phyloP scores from a whole-genome alignment of 2,888 invertebrate genomes.

The Sarcophaga carnaria region DNA sequence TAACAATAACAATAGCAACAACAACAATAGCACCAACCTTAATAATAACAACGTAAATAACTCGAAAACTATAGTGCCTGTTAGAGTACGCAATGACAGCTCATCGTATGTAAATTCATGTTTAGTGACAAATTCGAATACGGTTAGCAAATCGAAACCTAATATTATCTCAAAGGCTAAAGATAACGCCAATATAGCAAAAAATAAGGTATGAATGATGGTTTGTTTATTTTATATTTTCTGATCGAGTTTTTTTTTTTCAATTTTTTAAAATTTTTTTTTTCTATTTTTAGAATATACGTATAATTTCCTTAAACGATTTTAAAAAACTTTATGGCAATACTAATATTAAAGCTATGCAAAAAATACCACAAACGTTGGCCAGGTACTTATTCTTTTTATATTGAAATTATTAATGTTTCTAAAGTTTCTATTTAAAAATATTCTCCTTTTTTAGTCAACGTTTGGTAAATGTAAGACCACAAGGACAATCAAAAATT shows the following conservation, averaged over 20 bases:
- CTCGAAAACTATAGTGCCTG: conserved; percentile 62
- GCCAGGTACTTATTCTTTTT: conserved; percentile 73
- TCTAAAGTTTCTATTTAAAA: not conserved
- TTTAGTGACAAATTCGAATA: conserved; percentile 38
- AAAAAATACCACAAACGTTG: conserved; percentile 76
- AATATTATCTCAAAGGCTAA: conserved; percentile 73
- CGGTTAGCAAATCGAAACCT: conserved; percentile 70
- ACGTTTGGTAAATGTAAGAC: conserved; percentile 73
- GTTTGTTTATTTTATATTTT: not conserved
- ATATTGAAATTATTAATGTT: not conserved
- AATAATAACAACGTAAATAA: conserved; percentile 60
- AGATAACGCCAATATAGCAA: conserved; percentile 68
- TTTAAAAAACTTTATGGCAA: conserved; percentile 80
- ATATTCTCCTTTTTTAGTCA: conserved; percentile 72
- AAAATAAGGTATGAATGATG: conserved; percentile 65
- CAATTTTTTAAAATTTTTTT: conserved; percentile 3
- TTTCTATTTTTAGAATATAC: conserved; percentile 76
- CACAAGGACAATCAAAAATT: conserved; percentile 73
- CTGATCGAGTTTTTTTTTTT: not conserved
- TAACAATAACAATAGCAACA: conserved; percentile 68
- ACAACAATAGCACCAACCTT: conserved; percentile 68
- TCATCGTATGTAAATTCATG: conserved; percentile 31
- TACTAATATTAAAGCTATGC: conserved; percentile 76
- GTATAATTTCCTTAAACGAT: conserved; percentile 80
- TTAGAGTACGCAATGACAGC: conserved; percentile 64